phyloP scores from a whole-genome alignment of 2,797 vertebrate species.

The Enteromius fasciolatus region DNA sequence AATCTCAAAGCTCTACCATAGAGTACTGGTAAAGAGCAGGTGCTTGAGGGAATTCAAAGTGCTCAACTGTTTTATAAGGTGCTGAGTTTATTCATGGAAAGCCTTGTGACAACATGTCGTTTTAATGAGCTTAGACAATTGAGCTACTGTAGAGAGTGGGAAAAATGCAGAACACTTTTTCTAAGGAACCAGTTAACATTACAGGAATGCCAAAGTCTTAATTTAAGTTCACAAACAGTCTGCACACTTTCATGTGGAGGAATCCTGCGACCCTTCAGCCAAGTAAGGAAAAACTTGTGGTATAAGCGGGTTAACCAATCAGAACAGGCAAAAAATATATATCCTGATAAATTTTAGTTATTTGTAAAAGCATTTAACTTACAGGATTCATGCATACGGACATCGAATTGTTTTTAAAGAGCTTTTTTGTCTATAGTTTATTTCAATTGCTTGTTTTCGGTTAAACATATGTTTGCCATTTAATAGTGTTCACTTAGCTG shows the following conservation, averaged over 20 bases:
- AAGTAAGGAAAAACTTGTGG: neutral
- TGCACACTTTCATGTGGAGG: neutral
- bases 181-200: neutral
- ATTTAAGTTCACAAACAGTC: neutral
- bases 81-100: neutral
- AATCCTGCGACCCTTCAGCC: neutral
- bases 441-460: neutral
- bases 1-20: neutral
- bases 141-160: neutral
- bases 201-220: neutral
- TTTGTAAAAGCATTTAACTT: neutral
- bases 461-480: neutral
- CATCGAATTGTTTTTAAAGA: neutral
- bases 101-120: neutral
- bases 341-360: neutral
- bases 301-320: neutral
- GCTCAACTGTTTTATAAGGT: constrained; percentile 22
- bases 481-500: neutral
- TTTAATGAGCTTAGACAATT: constrained; percentile 23
- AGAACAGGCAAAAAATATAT: neutral
- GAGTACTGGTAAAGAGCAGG: neutral
- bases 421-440: neutral
- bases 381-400: neutral
- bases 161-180: neutral
- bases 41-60: neutral